phyloP scores from a whole-genome alignment of 2,113 vertebrate species.

The Eublepharis macularius region DNA sequence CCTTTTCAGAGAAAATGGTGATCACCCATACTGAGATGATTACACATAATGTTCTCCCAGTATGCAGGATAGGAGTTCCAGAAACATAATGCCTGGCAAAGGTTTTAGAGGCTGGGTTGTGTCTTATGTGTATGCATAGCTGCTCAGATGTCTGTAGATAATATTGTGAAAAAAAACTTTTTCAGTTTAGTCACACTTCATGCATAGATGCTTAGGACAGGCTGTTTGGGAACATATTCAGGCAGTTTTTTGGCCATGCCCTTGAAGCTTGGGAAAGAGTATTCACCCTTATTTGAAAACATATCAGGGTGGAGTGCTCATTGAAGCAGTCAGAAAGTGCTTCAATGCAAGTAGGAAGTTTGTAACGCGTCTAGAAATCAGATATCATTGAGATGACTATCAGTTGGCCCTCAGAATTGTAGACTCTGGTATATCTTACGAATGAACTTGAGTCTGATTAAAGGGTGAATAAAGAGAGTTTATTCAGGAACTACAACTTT shows the following conservation, averaged over 20 bases:
- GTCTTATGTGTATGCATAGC: neutral
- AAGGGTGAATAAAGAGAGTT: no score
- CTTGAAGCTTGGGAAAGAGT: neutral
- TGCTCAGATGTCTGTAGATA: neutral
- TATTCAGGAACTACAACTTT: no score
- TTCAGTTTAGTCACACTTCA: no score
- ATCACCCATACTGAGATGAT: no score
- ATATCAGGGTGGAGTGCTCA: neutral
- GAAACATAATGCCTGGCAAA: no score
- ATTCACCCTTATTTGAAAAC: neutral
- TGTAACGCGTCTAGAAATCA: neutral
- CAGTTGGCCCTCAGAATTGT: neutral
- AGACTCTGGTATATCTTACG: no score
- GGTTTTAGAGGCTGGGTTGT: neutral
- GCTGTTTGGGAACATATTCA: neutral
- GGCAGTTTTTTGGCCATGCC: neutral
- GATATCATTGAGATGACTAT: neutral
- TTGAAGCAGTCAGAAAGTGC: neutral
- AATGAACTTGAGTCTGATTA: no score
- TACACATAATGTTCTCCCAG: no score
- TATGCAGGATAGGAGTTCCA: no score
- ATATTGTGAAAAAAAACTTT: neutral
- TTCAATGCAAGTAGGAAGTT: neutral
- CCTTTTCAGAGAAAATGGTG: no score
- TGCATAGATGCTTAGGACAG: neutral